phyloP scores from a whole-genome alignment of 2,113 vertebrate species.

The Donacobius atricapilla region DNA sequence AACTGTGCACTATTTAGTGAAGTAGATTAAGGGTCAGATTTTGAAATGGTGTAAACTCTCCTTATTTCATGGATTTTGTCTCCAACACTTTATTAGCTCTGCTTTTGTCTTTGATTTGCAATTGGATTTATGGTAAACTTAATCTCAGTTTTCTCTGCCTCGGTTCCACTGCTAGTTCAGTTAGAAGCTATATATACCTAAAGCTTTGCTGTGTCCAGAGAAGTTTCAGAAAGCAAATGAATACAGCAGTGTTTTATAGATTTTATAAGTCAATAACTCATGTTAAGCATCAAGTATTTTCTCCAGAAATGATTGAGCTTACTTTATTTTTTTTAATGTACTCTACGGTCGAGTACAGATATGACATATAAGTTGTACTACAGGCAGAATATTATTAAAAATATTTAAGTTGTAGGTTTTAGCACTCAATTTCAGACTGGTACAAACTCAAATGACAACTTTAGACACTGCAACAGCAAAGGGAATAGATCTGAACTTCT shows the following conservation, averaged over 20 bases:
- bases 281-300: neutral
- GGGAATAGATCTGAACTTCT: neutral
- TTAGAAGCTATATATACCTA: neutral
- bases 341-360: neutral
- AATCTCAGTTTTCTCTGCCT: neutral
- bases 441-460: neutral
- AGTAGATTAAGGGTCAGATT: neutral
- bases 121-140: neutral
- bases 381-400: neutral
- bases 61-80: neutral
- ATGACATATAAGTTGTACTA: neutral
- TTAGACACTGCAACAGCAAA: neutral
- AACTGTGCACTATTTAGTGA: neutral
- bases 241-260: neutral
- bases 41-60: neutral
- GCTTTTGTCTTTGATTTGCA: neutral
- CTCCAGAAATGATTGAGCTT: accelerated
- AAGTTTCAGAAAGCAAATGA: neutral
- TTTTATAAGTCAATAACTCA: neutral
- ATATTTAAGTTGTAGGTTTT: neutral
- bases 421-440: neutral
- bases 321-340: neutral
- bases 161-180: neutral
- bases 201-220: neutral
- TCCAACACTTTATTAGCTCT: neutral